These are phyloP conservation scores for Scaptomyza pallida DNA, from an alignment of 1,140 invertebrate genomes.

Conservation along the genomic window DNA sequence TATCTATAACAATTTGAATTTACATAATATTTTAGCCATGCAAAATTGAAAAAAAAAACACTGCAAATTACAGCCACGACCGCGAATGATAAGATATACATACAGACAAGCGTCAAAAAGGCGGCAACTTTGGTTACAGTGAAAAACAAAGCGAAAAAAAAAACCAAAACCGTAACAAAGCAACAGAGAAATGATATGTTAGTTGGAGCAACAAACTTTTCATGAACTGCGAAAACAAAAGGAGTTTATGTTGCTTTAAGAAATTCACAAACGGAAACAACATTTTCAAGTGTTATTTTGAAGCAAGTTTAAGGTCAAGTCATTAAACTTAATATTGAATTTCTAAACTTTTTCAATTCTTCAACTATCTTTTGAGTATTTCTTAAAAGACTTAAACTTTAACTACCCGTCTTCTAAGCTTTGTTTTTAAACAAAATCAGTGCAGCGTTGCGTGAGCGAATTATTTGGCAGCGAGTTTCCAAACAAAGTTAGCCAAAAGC, in stretches of 20 bases:
- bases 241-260: too few species aligned
- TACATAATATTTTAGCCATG: conserved; percentile 48
- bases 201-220: neutral
- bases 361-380: neutral
- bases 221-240: conserved; percentile 9
- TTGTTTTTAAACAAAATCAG: conserved; percentile 33
- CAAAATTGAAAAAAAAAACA: conserved; percentile 35
- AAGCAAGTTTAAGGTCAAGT: too few species aligned
- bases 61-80: conserved; percentile 25
- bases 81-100: conserved; percentile 11
- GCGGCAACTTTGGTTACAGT: conserved; percentile 47
- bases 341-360: neutral
- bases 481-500: conserved; percentile 40
- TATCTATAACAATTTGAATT: conserved; percentile 55
- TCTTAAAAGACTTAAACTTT: conserved; percentile 28
- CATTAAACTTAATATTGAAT: too few species aligned
- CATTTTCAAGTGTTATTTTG: too few species aligned
- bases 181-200: neutral
- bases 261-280: too few species aligned
- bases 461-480: conserved; percentile 49
- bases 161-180: conserved; percentile 28
- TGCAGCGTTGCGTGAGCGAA: conserved; percentile 64
- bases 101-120: neutral
- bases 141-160: conserved; percentile 23
- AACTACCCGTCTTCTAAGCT: neutral